Evolutionary conservation across 2,888 invertebrate species (phyloP).

Genomic region (Lochmaea capreae): DNA sequence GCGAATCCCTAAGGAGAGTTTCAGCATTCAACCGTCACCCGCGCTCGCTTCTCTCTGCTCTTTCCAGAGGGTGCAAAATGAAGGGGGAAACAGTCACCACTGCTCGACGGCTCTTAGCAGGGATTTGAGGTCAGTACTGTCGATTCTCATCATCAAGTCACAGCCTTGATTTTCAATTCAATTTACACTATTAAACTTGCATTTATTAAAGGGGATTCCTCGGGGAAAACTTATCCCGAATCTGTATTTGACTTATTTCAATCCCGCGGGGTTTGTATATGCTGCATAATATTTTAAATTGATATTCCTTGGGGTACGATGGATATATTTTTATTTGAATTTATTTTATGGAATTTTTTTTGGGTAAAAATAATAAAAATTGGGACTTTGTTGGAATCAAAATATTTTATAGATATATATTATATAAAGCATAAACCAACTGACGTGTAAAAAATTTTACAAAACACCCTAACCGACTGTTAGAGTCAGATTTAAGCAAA

Average conservation of each 20-base stretch:
- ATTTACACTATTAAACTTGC: slow-evolving; percentile 62
- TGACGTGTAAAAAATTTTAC: background rate
- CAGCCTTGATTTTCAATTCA: slow-evolving; percentile 63
- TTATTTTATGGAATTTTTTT: background rate
- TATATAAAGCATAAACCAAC: too few species aligned
- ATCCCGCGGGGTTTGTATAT: slow-evolving; percentile 7
- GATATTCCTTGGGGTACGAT: background rate
- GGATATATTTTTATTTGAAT: background rate
- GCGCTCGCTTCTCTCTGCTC: slow-evolving; percentile 20
- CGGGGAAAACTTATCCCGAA: slow-evolving; percentile 41
- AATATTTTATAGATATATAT: too few species aligned
- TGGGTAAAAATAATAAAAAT: too few species aligned
- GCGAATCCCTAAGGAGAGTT: slow-evolving; percentile 28
- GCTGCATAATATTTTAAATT: slow-evolving; percentile 13
- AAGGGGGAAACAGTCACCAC: slow-evolving; percentile 43
- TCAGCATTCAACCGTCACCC: slow-evolving; percentile 18
- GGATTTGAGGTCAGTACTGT: slow-evolving; percentile 66
- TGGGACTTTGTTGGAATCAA: too few species aligned
- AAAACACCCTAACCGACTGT: background rate
- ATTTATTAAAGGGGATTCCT: slow-evolving; percentile 52
- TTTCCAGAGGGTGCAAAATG: slow-evolving; percentile 45
- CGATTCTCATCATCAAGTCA: slow-evolving; percentile 66
- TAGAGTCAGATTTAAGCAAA: slow-evolving; percentile 12
- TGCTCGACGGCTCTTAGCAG: slow-evolving; percentile 56
- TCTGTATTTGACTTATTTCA: slow-evolving; percentile 23